These are phyloP conservation scores for Nomada lathburiana DNA, from an alignment of 2,888 invertebrate species.

Conservation along the genomic window DNA sequence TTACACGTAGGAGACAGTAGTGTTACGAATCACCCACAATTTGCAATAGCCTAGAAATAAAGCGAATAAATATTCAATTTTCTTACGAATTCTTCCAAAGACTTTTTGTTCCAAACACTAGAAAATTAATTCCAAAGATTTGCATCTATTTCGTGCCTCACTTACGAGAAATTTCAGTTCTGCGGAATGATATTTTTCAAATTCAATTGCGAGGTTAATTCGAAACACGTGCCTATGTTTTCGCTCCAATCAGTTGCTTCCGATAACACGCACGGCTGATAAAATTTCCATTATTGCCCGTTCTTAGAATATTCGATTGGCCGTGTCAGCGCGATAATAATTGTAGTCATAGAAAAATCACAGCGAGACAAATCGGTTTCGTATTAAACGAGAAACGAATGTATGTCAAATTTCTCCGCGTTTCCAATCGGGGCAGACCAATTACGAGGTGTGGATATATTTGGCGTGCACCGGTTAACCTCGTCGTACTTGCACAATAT, in stretches of 20 bases:
- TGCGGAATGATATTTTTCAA: too few relatives aligned
- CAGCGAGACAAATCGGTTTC: not conserved
- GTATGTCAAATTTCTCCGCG: slow-evolving; percentile 68
- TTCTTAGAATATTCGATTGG: not conserved
- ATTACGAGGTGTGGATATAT: slow-evolving; percentile 66
- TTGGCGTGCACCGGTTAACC: slow-evolving; percentile 68
- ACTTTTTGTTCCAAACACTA: too few relatives aligned
- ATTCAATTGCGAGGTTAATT: not conserved
- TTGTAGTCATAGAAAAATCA: not conserved
- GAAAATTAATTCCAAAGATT: too few relatives aligned
- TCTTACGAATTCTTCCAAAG: not conserved
- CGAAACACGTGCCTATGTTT: not conserved
- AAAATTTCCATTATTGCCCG: not conserved
- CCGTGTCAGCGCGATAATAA: not conserved
- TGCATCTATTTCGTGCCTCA: too few relatives aligned
- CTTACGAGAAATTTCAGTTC: too few relatives aligned
- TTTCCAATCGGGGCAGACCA: slow-evolving; percentile 55
- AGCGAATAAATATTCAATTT: not conserved
- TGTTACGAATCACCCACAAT: too few relatives aligned
- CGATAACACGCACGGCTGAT: not conserved
- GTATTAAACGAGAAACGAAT: slow-evolving; percentile 49
- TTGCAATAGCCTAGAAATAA: too few relatives aligned
- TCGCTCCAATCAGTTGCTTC: not conserved
- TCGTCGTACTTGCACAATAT: slow-evolving; percentile 48
- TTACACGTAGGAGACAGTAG: not conserved